A percentile compares a stretch with the other conserved stretches of the same genome.
phyloP scores from a whole-genome alignment of 2,113 vertebrate species.

The Istiophorus platypterus region DNA sequence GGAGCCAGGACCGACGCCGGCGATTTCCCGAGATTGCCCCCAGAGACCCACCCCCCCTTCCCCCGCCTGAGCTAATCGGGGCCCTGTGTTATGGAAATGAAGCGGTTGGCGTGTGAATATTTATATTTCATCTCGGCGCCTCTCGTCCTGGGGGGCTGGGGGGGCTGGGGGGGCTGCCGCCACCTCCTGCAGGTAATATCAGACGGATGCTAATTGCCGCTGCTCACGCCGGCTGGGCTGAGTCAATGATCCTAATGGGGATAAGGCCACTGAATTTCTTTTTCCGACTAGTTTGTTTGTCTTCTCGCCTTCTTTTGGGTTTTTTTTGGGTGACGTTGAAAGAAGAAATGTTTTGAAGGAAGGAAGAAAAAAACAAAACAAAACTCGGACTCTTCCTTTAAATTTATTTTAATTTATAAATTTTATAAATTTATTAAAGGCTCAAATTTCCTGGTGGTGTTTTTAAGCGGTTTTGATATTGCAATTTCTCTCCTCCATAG shows the following conservation, averaged over 20 bases:
- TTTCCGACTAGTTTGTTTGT: slow-evolving; percentile 20
- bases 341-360: slow-evolving; percentile 14
- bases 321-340: background rate
- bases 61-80: slow-evolving; percentile 41
- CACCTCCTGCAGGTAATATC: slow-evolving; percentile 42
- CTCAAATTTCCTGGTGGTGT: background rate
- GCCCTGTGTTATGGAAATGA: slow-evolving; percentile 61
- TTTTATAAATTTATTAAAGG: background rate
- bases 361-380: slow-evolving; percentile 12
- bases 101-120: slow-evolving; percentile 29
- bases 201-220: slow-evolving; percentile 45
- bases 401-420: too few species aligned
- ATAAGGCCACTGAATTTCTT: background rate
- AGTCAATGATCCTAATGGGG: background rate
- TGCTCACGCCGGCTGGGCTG: slow-evolving; percentile 50
- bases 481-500: background rate
- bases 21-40: slow-evolving; percentile 26
- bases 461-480: slow-evolving; percentile 1
- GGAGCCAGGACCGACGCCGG: slow-evolving; percentile 30
- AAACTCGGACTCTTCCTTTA: background rate
- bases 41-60: background rate
- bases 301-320: slow-evolving; percentile 27
- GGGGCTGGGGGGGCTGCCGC: background rate
- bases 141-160: too few species aligned
- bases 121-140: slow-evolving; percentile 34